Conservation (phyloP, 2,113 vertebrate genomes). For the Spermophilus dauricus region DNA sequence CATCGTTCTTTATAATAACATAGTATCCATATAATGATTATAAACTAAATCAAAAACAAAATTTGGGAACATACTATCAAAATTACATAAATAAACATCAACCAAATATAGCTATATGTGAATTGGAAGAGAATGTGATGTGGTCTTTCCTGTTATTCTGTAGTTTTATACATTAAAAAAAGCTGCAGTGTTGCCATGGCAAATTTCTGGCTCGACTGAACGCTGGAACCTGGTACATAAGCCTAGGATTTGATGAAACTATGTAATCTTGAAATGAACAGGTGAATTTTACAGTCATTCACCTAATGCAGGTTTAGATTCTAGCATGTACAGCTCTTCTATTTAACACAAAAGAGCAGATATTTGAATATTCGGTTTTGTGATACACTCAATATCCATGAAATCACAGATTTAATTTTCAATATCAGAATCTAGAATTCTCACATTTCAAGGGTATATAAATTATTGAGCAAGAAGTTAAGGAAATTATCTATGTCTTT, state of each 20-base stretch:
- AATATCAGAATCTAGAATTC: conserved; percentile 38
- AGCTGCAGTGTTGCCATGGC: conserved; percentile 57
- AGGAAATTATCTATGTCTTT: conserved; percentile 47
- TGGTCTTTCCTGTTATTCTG: conserved; percentile 34
- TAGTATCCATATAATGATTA: neutral
- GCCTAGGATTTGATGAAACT: conserved; percentile 54
- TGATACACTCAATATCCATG: conserved; percentile 44
- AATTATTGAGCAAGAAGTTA: conserved; percentile 51
- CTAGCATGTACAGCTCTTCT: neutral
- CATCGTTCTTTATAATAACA: neutral
- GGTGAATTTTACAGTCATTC: conserved; percentile 50
- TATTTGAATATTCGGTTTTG: conserved; percentile 29
- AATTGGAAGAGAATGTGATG: neutral
- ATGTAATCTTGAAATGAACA: conserved; percentile 65
- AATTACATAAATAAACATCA: conserved; percentile 38
- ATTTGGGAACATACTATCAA: neutral
- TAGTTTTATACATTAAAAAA: conserved; percentile 55
- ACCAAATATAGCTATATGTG: neutral
- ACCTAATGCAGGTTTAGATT: conserved; percentile 50
- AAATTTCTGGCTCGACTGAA: conserved; percentile 64
- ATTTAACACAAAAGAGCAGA: conserved; percentile 40
- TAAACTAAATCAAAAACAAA: neutral
- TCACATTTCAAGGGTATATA: conserved; percentile 56
- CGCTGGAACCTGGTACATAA: conserved; percentile 42
- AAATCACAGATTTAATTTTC: conserved; percentile 71